A percentile compares a stretch with the other conserved stretches of the same genome.
These are phyloP conservation scores for Mythimna impura DNA, from an alignment of 2,888 invertebrate genomes.

Conservation along the genomic window DNA sequence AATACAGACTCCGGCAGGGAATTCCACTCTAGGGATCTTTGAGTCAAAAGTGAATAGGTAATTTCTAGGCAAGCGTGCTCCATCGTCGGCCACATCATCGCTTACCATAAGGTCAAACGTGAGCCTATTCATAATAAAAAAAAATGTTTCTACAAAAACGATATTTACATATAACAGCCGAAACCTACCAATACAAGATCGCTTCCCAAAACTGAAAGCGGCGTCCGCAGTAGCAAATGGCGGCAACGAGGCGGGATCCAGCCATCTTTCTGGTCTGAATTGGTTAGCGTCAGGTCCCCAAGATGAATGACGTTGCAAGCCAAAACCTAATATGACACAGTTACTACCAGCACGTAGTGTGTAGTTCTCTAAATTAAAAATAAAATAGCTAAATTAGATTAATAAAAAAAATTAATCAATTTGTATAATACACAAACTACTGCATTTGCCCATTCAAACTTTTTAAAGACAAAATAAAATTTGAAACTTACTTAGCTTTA, in stretches of 20 bases:
- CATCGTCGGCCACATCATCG: no score
- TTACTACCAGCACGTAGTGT: conserved; percentile 43
- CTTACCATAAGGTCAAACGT: no score
- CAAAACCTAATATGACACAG: conserved; percentile 18
- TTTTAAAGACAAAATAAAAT: neutral
- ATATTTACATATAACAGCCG: no score
- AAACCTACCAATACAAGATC: conserved; percentile 55
- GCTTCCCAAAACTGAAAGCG: conserved; percentile 53
- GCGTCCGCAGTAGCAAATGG: conserved; percentile 28
- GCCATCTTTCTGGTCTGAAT: conserved; percentile 24
- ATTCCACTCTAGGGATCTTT: no score
- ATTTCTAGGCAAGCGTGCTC: no score
- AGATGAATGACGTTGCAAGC: conserved; percentile 28
- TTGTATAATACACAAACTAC: neutral
- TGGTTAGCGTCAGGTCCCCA: conserved; percentile 55
- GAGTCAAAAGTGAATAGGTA: no score
- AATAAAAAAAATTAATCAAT: no score
- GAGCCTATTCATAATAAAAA: no score
- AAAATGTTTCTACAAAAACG: no score
- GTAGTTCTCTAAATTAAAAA: conserved; percentile 27
- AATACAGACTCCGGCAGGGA: no score
- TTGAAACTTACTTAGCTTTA: conserved; percentile 16
- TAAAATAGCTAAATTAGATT: no score
- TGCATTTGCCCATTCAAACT: neutral
- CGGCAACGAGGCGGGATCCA: conserved; percentile 41